Conservation (phyloP, 2,888 invertebrate genomes). For the Drosophila prostipennis region DNA sequence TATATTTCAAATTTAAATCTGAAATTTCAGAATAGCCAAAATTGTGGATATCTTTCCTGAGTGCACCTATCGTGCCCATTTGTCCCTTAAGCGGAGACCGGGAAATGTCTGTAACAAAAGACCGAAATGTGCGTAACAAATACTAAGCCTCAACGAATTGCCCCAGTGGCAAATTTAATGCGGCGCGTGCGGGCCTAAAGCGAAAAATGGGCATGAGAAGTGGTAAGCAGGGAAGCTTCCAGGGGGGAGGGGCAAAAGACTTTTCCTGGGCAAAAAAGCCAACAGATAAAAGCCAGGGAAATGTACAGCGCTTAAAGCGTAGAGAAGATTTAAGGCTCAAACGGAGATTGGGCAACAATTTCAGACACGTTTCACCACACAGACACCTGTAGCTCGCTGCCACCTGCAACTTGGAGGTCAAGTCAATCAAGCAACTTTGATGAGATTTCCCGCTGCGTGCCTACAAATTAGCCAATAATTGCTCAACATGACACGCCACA, state of each 20-base stretch:
- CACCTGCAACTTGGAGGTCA: conserved; percentile 51
- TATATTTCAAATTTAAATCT: too few relatives aligned
- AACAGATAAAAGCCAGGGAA: conserved; percentile 39
- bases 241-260: not conserved
- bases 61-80: conserved; percentile 27
- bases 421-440: conserved; percentile 67
- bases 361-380: conserved; percentile 34
- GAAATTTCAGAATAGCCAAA: too few relatives aligned
- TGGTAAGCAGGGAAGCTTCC: not conserved
- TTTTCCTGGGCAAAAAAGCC: conserved; percentile 5
- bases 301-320: conserved; percentile 13
- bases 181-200: conserved; percentile 58
- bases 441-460: conserved; percentile 67
- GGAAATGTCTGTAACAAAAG: conserved; percentile 45
- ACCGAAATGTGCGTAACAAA: conserved; percentile 61
- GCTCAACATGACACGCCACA: conserved; percentile 56
- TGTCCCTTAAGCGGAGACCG: conserved; percentile 29
- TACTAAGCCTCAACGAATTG: conserved; percentile 50
- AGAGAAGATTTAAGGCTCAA: conserved; percentile 24
- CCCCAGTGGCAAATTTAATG: conserved; percentile 63
- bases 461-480: conserved; percentile 73
- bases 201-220: not conserved
- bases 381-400: conserved; percentile 56
- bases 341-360: conserved; percentile 21
- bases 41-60: not conserved